Conservation (phyloP, 2,888 invertebrate genomes). For the Phyllotreta cruciferae region DNA sequence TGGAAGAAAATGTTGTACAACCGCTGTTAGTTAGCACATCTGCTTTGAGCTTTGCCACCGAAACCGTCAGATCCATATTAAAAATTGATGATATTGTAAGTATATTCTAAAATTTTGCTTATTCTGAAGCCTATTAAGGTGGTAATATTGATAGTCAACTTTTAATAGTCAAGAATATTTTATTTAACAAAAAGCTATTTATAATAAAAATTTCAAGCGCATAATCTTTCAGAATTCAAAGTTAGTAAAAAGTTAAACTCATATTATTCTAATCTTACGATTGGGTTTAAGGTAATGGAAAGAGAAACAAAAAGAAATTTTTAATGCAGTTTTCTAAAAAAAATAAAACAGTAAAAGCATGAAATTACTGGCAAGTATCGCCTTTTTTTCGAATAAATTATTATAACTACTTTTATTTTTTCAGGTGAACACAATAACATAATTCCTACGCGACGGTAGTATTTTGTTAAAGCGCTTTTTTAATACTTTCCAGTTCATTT, state of each 20-base stretch:
- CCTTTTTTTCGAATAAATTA: slow-evolving; percentile 1
- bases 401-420: slow-evolving; percentile 49
- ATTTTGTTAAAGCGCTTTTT: slow-evolving; percentile 15
- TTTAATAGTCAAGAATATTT: too few species aligned
- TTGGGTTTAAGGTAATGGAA: slow-evolving; percentile 12
- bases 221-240: background rate
- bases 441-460: slow-evolving; percentile 38
- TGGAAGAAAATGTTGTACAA: slow-evolving; percentile 96
- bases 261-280: background rate
- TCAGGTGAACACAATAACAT: slow-evolving; percentile 65
- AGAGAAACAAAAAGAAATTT: background rate
- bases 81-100: slow-evolving; percentile 99
- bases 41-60: slow-evolving; percentile 92
- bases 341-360: slow-evolving; percentile 2
- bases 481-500: slow-evolving; percentile 19
- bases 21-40: slow-evolving; percentile 94
- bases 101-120: slow-evolving; percentile 43
- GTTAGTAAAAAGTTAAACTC: slow-evolving; percentile 1
- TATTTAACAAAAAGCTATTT: too few species aligned
- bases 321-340: background rate
- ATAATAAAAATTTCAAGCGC: too few species aligned
- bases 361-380: slow-evolving; percentile 11
- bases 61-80: slow-evolving; percentile 96
- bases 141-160: too few species aligned
- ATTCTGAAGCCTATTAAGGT: background rate